Evolutionary conservation across 2,113 vertebrate species (phyloP), one percentile per base, ranked within the genome.

Genomic region (Forbesichthys papilliferus): DNA sequence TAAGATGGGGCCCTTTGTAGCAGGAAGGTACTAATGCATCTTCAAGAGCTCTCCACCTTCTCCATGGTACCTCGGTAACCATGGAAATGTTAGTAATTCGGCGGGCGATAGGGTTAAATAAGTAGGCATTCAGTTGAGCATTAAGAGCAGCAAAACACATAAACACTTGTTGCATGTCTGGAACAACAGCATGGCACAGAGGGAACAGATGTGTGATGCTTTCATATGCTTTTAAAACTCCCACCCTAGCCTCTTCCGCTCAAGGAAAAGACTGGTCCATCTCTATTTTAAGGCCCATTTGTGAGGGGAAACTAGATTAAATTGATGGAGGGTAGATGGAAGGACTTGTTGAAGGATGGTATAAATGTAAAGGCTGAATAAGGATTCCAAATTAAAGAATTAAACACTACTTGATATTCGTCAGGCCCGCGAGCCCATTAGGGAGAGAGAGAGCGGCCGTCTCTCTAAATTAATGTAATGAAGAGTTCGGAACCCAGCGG

Each of bases 151-250:
- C 73, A 75, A 81, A 89, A 88, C 82, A 85, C 78, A 79, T 77
- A 86, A 86, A 88, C 82, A 86, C 81, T 84, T 85, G 82, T 77
- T 74, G 80, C 68, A 78, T 77, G 69, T 63, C 64, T 60, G 69
- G 74, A 86, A 84, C 80, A 87, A 85, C 66, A 54, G 58, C 61
- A 75, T 71, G 62, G 79, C 84, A 78, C 69, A 66, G 36, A 70
- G 61, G 49, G 74, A 75, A 49, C 16, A n/a, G 66, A 69, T 42
- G 27, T 48, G 54, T 60, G 56, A 49, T 46, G 80, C 83, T 88
- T 87, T 88, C 78, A 88, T 87, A 86, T 88, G 88, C 85, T 90
- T 90, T 90, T 88, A 86, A 81, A 86, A 84, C 72, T 61, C 67
- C 34, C 56, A 68, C 83, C 56, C 69, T 67, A 47, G 51, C 61